Evolutionary conservation across 2,888 invertebrate species (phyloP), one percentile per base, ranked within the genome.

Genomic region (Craniophora ligustri): DNA sequence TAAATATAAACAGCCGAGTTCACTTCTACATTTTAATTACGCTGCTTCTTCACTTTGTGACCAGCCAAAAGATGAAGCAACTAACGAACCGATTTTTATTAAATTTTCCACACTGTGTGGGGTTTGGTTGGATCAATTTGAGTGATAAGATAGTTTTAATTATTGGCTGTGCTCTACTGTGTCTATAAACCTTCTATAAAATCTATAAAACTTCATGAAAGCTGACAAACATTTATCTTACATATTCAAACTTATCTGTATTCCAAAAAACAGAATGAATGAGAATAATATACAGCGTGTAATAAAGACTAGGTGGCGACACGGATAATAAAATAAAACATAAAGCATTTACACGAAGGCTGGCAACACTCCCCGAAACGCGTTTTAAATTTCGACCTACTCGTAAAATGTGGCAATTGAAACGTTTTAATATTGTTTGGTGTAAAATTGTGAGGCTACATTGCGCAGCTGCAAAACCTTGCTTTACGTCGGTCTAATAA

Each of bases 371-470:
- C 59, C 63, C 51, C 75, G 66, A 72, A 75, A 79, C 75, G 75
- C 71, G 77, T 81, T 86, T 83, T 78, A 84, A 84, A 82, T 86
- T 85, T 81, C 76, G 74, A 73, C 76, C 72, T 67, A 71, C 68
- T 81, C 85, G 76, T 85, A 84, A 86, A 86, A 81, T 61, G 55
- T 58, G 59, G 75, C 80, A 81, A 84, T 81, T 75, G 80, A 74
- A 78, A 78, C 76, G 75, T 73, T 82, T 81, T 82, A 77, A 83
- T 80, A 79, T 76, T 67, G 71, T 58, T 69, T 49, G 45, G 65
- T 68, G 71, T 83, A 76, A 79, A 78, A 75, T 79, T 77, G 46
- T 67, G 66, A 62, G 38, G 55, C 39, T 67, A 73, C 63, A 79
- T 73, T 61, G 69, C 54, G 67, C 35, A 58, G 64, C 62, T 65